phyloP scores from a whole-genome alignment of 2,113 vertebrate species.

The Alligator sinensis region DNA sequence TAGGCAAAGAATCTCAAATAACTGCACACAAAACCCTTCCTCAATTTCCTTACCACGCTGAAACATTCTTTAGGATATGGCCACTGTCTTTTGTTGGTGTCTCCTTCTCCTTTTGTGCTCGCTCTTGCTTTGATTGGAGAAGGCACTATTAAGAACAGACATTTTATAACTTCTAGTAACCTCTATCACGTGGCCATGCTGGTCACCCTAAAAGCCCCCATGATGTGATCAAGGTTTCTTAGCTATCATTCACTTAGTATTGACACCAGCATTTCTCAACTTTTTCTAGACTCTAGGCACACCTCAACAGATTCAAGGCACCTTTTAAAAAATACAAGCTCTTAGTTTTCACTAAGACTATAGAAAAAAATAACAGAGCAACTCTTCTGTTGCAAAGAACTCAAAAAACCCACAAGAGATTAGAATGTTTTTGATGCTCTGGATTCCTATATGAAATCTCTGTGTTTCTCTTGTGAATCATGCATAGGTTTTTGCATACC shows the following conservation, averaged over 20 bases:
- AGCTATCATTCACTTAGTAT: not conserved
- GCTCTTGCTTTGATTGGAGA: not conserved
- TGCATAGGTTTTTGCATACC: too few species aligned
- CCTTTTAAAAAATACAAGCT: too few species aligned
- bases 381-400: too few species aligned
- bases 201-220: not conserved
- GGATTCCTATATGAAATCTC: too few species aligned
- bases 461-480: too few species aligned
- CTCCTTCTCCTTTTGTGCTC: not conserved
- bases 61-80: not conserved
- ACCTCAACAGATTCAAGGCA: too few species aligned
- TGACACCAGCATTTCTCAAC: too few species aligned
- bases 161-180: not conserved
- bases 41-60: accelerated
- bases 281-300: too few species aligned
- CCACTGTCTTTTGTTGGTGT: not conserved
- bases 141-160: not conserved
- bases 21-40: not conserved
- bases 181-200: not conserved
- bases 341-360: too few species aligned
- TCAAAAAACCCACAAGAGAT: too few species aligned
- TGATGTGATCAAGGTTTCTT: not conserved
- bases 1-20: not conserved
- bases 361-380: too few species aligned
- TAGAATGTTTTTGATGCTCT: too few species aligned